A percentile compares a stretch with the other conserved stretches of the same genome.
Conservation (phyloP, 1,140 invertebrate genomes). For the Psix sp. region DNA sequence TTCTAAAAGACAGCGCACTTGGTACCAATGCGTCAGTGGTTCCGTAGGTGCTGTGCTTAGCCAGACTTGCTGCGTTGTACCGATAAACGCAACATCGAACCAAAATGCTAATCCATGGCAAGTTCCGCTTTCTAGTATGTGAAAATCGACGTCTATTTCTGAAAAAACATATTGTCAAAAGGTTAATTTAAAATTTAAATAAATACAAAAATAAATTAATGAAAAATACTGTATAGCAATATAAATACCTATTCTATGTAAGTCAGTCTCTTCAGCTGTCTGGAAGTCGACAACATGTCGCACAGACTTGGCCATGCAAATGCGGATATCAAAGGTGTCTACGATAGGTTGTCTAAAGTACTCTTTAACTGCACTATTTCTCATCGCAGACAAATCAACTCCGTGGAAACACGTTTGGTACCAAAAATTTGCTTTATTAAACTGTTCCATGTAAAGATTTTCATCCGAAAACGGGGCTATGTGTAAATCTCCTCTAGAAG, state of each 20-base stretch:
- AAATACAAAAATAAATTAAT: conserved; percentile 1
- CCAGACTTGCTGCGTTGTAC: conserved; percentile 94
- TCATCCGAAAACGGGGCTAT: conserved; percentile 99
- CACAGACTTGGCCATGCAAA: conserved; percentile 96
- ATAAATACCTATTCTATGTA: conserved; percentile 90
- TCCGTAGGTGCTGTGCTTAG: conserved; percentile 98
- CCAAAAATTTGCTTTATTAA: conserved; percentile 99
- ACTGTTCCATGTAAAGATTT: conserved; percentile 98
- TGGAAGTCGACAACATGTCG: conserved; percentile 97
- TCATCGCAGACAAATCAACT: conserved; percentile 93
- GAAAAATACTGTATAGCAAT: background rate
- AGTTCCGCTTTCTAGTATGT: conserved; percentile 93
- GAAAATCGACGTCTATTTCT: conserved; percentile 97
- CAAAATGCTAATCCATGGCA: conserved; percentile 99
- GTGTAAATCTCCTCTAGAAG: conserved; percentile 95
- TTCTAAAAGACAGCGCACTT: conserved; percentile 96
- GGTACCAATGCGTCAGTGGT: conserved; percentile 99
- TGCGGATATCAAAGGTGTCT: conserved; percentile 98
- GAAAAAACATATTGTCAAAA: too few species aligned
- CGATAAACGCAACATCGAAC: conserved; percentile 99
- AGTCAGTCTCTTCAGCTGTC: conserved; percentile 93
- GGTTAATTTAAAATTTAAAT: conserved; percentile 15
- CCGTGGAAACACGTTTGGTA: conserved; percentile 99
- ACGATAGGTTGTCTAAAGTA: conserved; percentile 99
- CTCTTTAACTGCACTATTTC: conserved; percentile 95